phyloP scores from a whole-genome alignment of 1,140 invertebrate species.

The Panagrolaimus sp. region DNA sequence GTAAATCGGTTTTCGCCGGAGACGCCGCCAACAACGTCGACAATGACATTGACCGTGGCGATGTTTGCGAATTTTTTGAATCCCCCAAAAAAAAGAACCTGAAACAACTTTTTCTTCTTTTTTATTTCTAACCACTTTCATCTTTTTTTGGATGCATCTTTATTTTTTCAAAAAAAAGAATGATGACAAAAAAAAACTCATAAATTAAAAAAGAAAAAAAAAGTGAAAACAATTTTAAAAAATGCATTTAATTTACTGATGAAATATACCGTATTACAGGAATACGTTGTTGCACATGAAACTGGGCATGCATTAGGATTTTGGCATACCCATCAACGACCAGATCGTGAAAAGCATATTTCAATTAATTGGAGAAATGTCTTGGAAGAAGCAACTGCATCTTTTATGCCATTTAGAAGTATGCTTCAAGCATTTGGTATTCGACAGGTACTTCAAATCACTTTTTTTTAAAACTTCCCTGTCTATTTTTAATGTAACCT shows the following conservation, averaged over 20 bases:
- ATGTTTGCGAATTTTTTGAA: slow-evolving; percentile 18
- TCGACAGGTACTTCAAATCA: slow-evolving; percentile 41
- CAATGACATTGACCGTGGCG: slow-evolving; percentile 11
- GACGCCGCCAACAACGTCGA: neutral
- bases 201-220: neutral
- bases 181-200: neutral
- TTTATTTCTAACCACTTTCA: neutral
- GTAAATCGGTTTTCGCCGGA: too few species aligned
- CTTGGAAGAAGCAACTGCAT: slow-evolving; percentile 54
- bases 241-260: slow-evolving; percentile 2
- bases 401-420: slow-evolving; percentile 58
- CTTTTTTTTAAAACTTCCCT: slow-evolving; percentile 4
- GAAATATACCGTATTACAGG: slow-evolving; percentile 31
- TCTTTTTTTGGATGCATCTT: slow-evolving; percentile 10
- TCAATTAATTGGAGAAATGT: slow-evolving; percentile 60
- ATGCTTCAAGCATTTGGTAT: slow-evolving; percentile 60
- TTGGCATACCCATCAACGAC: slow-evolving; percentile 60
- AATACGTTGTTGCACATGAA: slow-evolving; percentile 60
- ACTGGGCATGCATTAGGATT: slow-evolving; percentile 61
- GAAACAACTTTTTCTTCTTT: neutral
- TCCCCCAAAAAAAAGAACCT: neutral
- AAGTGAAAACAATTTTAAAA: too few species aligned
- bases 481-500: slow-evolving; percentile 14
- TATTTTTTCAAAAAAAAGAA: neutral
- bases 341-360: slow-evolving; percentile 58